Conservation (phyloP, 2,113 vertebrate species). For the Myodes glareolus region DNA sequence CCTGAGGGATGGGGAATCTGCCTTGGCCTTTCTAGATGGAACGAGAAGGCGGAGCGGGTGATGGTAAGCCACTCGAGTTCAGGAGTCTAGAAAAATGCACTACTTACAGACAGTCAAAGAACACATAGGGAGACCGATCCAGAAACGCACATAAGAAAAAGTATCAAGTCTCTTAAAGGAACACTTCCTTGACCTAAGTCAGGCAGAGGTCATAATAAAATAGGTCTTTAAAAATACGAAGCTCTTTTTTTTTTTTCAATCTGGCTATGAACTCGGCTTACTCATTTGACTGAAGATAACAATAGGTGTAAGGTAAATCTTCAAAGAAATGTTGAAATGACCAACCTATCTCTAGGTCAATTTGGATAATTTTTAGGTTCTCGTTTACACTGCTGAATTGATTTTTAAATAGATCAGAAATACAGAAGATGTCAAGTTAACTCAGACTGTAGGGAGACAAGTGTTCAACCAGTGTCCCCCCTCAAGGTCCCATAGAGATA, state of each 20-base stretch:
- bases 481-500: background rate
- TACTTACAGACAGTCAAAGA: background rate
- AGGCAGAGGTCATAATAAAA: background rate
- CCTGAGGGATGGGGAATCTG: background rate
- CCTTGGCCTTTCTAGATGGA: background rate
- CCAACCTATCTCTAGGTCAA: background rate
- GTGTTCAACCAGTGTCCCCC: background rate
- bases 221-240: background rate
- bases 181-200: background rate
- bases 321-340: background rate
- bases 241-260: background rate
- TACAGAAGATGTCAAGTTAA: background rate
- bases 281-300: background rate
- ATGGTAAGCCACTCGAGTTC: background rate
- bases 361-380: background rate
- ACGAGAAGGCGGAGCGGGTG: background rate
- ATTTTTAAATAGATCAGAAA: background rate
- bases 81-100: background rate
- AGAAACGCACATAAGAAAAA: background rate
- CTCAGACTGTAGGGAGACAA: background rate
- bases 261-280: background rate
- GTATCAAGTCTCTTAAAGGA: background rate
- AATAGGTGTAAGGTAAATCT: background rate
- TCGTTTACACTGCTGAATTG: background rate
- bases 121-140: fast-evolving